Conservation (phyloP, 1,140 invertebrate genomes). For the Gryon sp. region DNA sequence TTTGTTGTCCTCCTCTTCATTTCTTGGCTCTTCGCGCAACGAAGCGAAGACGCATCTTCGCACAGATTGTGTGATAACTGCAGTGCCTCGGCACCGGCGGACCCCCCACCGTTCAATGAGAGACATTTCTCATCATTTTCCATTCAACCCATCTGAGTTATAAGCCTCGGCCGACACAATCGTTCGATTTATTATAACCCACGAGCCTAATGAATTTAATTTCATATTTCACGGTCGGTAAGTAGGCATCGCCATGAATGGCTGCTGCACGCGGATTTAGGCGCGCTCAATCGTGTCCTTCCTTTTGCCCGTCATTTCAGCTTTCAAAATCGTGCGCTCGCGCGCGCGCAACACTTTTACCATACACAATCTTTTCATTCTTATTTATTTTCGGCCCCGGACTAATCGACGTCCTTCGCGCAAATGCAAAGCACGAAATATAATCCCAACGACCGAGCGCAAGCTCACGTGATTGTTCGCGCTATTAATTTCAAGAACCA, state of each 20-base stretch:
- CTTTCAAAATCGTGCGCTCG: slow-evolving; percentile 37
- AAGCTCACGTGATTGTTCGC: slow-evolving; percentile 38
- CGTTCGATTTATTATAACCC: slow-evolving; percentile 78
- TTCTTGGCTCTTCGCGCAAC: slow-evolving; percentile 29
- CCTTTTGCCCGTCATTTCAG: slow-evolving; percentile 39
- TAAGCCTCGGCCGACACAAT: slow-evolving; percentile 74
- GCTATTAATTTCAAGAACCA: slow-evolving; percentile 42
- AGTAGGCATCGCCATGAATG: slow-evolving; percentile 72
- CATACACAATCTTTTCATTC: slow-evolving; percentile 18
- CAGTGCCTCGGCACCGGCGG: slow-evolving; percentile 63
- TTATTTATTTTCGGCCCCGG: slow-evolving; percentile 23
- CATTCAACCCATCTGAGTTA: slow-evolving; percentile 77
- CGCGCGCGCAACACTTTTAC: background rate
- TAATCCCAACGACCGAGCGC: slow-evolving; percentile 21
- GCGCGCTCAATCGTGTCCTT: slow-evolving; percentile 35
- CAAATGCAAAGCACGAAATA: slow-evolving; percentile 33
- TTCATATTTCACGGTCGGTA: slow-evolving; percentile 78
- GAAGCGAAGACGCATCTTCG: slow-evolving; percentile 60
- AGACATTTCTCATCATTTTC: slow-evolving; percentile 80
- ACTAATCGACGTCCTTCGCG: slow-evolving; percentile 46
- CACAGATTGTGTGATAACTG: slow-evolving; percentile 71
- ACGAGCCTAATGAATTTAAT: slow-evolving; percentile 78
- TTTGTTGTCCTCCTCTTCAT: slow-evolving; percentile 17
- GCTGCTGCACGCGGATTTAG: slow-evolving; percentile 65
- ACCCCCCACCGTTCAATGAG: slow-evolving; percentile 78